Percentiles rank a stretch among this genome's conserved stretches.
phyloP scores from a whole-genome alignment of 2,797 vertebrate genomes.

The Peromyscus attwateri region DNA sequence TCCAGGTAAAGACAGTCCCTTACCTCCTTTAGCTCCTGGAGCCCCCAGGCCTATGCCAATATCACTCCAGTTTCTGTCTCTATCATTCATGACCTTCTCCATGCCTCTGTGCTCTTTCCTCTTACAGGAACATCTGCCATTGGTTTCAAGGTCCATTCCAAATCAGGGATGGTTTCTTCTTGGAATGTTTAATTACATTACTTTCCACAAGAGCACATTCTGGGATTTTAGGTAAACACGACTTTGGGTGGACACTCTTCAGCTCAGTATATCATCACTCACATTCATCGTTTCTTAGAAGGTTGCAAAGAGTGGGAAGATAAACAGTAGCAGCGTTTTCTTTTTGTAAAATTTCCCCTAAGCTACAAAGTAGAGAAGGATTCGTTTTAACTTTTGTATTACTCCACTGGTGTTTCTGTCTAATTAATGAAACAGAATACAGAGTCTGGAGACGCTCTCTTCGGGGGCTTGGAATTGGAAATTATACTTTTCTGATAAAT shows the following conservation, averaged over 20 bases:
- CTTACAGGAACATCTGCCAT: neutral
- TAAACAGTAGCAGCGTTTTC: neutral
- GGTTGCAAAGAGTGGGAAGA: neutral
- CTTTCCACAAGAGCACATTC: neutral
- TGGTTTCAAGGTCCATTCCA: neutral
- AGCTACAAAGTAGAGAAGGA: neutral
- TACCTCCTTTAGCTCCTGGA: neutral
- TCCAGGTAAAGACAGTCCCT: neutral
- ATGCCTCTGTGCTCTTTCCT: neutral
- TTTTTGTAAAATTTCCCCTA: neutral
- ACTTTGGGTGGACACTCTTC: neutral
- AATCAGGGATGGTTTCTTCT: neutral
- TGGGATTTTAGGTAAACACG: neutral
- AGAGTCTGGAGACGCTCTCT: neutral
- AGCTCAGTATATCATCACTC: neutral
- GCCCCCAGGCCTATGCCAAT: neutral
- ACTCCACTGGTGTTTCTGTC: neutral
- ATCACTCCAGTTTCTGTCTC: neutral
- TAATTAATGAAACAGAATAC: neutral
- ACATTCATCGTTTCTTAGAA: neutral
- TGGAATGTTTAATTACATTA: neutral
- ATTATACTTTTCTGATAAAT: neutral
- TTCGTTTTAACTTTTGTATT: neutral
- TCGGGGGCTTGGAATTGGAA: slow-evolving; percentile 19
- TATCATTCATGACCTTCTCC: rapidly evolving